Base-by-base conservation (phyloP, 2,888 invertebrate species). In the Rotaria magnacalcarata region DNA sequence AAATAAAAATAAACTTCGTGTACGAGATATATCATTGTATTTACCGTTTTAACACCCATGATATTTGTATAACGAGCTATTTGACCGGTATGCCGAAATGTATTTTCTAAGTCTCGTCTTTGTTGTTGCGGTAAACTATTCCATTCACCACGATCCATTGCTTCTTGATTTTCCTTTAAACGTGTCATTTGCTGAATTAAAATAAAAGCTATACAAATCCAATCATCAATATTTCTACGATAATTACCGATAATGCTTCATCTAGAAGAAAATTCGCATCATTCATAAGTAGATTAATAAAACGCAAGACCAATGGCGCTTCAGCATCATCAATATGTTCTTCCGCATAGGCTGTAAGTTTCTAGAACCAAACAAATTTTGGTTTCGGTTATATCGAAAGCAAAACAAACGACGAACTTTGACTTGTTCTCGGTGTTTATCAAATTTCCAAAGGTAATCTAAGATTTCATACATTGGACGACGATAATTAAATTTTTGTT, bases 401-500 rank as follows among this genome's bases (percentile, higher is more conserved):
- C 10, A n/a, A 27, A 27, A 1, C 11, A 2, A 27, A 24, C 14
- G 16, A 43, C 86, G 74, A 88, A 91, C 92, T 94, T 94, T 94
- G 89, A 96, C 94, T 88, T 94, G 94, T 75, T 94, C 91, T 87
- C 93, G 93, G 89, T 96, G 96, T 88, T 95, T 94, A 27, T 94
- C 93, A 87, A 95, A 93, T 86, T 93, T 93, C 96, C 96, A 97
- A 84, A 97, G 92, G 91, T 95, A 96, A 27, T 96, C 94, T 94
- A 97, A 95, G 1, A 96, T 94, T 60, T 94, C 93, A 90, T 97
- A 97, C 96, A 97, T 97, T 3, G 97, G 97, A 74, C 96, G 93
- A 43, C 97, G 93, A 90, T 97, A 97, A 91, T 96, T 96, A 91
- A 97, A 97, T 92, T 97, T 97, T 91, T 97, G 96, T 90, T 97